A percentile compares a stretch with the other conserved stretches of the same genome.
Conservation (phyloP, 2,888 invertebrate genomes). For the Bruchidius siliquastri region DNA sequence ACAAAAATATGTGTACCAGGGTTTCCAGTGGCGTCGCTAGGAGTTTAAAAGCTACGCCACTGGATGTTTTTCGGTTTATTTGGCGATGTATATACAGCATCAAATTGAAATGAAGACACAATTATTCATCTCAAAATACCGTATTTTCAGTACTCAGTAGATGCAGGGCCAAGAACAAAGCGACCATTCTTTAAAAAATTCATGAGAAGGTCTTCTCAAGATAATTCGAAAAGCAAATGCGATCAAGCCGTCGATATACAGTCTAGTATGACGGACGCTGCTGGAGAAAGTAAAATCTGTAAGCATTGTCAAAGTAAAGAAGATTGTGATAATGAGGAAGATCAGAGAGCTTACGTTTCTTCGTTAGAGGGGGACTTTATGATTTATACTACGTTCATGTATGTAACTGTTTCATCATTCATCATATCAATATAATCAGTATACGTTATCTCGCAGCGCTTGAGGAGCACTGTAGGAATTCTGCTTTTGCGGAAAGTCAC, state of each 20-base stretch:
- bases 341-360: not conserved
- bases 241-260: slow-evolving; percentile 3
- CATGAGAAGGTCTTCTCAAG: slow-evolving; percentile 10
- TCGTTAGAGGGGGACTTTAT: not conserved
- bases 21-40: no score
- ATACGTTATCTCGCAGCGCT: no score
- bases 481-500: no score
- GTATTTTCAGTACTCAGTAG: slow-evolving; percentile 18
- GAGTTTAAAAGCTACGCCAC: no score
- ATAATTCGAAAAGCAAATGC: slow-evolving; percentile 6
- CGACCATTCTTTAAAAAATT: slow-evolving; percentile 18
- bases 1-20: no score
- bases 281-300: slow-evolving; percentile 6
- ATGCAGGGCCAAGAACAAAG: slow-evolving; percentile 12
- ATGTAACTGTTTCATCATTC: not conserved
- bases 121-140: no score
- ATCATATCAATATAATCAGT: no score
- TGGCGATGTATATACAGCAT: no score
- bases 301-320: slow-evolving; percentile 4
- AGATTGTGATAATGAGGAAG: not conserved
- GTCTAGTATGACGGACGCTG: slow-evolving; percentile 2
- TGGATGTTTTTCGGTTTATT: no score
- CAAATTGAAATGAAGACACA: no score
- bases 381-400: not conserved
- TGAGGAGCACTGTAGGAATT: no score